These are phyloP conservation scores for Lycophotia porphyrea DNA, from an alignment of 2,888 invertebrate species.

Conservation along the genomic window DNA sequence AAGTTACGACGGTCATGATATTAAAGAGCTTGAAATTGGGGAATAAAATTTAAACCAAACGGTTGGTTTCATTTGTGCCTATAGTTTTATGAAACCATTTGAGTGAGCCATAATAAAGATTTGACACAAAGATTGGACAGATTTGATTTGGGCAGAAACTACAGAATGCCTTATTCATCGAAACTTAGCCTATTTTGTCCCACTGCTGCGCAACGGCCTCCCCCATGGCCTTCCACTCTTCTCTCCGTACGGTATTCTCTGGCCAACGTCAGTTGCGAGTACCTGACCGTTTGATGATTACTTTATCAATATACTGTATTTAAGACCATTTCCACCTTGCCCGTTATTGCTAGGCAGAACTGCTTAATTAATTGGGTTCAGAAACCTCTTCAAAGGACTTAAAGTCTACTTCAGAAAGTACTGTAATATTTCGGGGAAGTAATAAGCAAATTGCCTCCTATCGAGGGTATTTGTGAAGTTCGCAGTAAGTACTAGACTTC, in stretches of 20 bases:
- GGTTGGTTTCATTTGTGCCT: neutral
- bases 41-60: slow-evolving; percentile 23
- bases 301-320: neutral
- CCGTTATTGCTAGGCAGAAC: neutral
- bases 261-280: neutral
- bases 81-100: slow-evolving; percentile 13
- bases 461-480: slow-evolving; percentile 41
- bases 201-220: no score
- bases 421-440: slow-evolving; percentile 28
- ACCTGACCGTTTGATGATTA: no score
- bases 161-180: neutral
- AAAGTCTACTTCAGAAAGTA: slow-evolving; percentile 18
- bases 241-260: no score
- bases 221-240: no score
- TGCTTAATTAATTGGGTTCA: neutral
- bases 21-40: slow-evolving; percentile 11
- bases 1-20: slow-evolving; percentile 27
- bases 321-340: neutral
- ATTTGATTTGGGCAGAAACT: no score
- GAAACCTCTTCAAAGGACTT: slow-evolving; percentile 5
- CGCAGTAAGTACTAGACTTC: slow-evolving; percentile 28
- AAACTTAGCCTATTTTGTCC: neutral
- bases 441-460: slow-evolving; percentile 46
- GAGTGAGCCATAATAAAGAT: neutral
- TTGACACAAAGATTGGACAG: no score